These are phyloP conservation scores for Nansenia antarctica DNA, from an alignment of 2,113 vertebrate genomes.

Conservation along the genomic window DNA sequence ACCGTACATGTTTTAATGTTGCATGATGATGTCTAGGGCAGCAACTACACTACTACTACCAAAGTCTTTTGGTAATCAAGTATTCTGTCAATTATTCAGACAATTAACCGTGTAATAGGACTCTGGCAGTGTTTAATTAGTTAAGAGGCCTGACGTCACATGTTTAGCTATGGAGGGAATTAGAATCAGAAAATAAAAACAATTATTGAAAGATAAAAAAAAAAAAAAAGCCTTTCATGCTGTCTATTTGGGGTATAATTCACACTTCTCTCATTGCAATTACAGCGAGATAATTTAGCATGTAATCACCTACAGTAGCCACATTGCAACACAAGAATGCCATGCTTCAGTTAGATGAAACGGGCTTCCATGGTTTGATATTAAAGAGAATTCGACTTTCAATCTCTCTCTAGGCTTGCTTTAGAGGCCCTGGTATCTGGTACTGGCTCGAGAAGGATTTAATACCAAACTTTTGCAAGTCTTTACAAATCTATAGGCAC, in stretches of 20 bases:
- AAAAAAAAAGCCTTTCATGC: constrained; percentile 31
- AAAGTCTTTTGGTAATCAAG: no score
- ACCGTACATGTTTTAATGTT: no score
- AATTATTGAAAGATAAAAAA: constrained; percentile 32
- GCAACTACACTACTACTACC: no score
- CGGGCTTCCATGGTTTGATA: not conserved
- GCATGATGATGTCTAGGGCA: no score
- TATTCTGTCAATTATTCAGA: no score
- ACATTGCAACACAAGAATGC: not conserved
- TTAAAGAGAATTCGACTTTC: not conserved
- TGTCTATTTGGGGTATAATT: constrained; percentile 39
- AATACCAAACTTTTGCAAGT: constrained; percentile 34
- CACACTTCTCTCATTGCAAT: constrained; percentile 39
- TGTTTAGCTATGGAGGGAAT: constrained; percentile 41
- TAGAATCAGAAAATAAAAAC: constrained; percentile 39
- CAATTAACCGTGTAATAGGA: no score
- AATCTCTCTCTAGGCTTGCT: not conserved
- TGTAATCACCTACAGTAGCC: not conserved
- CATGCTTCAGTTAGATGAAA: not conserved
- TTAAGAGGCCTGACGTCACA: constrained; percentile 40
- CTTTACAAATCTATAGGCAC: constrained; percentile 37
- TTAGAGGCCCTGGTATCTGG: constrained; percentile 20
- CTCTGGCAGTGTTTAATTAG: no score
- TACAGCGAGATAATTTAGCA: constrained; percentile 33
- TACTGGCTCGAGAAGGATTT: constrained; percentile 18